Percentiles rank a stretch among this genome's conserved stretches.
Evolutionary conservation across 2,113 vertebrate genomes (phyloP).

Genomic region (Grammomys dolichurus): DNA sequence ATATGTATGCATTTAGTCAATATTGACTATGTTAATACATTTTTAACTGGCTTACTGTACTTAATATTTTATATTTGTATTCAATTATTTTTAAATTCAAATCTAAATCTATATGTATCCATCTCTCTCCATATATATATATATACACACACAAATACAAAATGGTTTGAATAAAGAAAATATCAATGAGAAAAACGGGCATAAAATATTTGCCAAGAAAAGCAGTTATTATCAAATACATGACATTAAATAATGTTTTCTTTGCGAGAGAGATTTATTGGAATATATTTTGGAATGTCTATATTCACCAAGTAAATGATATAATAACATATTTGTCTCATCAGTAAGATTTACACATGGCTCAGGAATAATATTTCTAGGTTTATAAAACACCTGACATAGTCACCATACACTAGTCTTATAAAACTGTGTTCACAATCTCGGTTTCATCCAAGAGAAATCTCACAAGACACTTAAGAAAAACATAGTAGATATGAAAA

Average conservation of each 20-base stretch:
- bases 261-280: constrained; percentile 48
- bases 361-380: constrained; percentile 27
- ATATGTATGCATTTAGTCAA: constrained; percentile 24
- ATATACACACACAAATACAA: no score
- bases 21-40: not conserved
- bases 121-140: no score
- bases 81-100: not conserved
- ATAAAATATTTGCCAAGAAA: constrained; percentile 67
- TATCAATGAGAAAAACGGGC: constrained; percentile 61
- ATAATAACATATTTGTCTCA: constrained; percentile 22
- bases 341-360: constrained; percentile 4
- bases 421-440: not conserved
- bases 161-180: constrained; percentile 36
- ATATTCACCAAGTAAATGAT: not conserved
- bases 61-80: constrained; percentile 48
- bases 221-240: constrained; percentile 69
- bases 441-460: not conserved
- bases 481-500: not conserved
- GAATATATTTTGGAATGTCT: not conserved
- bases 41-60: not conserved
- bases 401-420: not conserved
- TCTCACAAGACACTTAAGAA: constrained; percentile 11
- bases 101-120: not conserved
- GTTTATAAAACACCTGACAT: not conserved
- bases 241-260: constrained; percentile 65